These are phyloP conservation scores for Brachionus calyciflorus DNA, from an alignment of 1,140 invertebrate species.

Conservation along the genomic window DNA sequence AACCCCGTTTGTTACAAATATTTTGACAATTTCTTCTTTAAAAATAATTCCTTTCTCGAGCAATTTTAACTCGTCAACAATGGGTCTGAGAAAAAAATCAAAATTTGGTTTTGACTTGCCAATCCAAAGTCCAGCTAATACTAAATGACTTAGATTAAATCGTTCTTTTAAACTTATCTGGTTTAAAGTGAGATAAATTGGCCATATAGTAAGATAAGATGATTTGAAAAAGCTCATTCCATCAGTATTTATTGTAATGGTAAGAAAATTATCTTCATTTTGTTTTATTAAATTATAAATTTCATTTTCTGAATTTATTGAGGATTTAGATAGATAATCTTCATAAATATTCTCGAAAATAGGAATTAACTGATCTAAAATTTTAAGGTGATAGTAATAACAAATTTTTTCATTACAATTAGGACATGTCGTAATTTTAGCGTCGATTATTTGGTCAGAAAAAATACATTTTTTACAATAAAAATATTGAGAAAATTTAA, in stretches of 20 bases:
- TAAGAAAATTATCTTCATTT: background rate
- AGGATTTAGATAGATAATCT: too few relatives aligned
- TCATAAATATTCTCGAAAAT: too few relatives aligned
- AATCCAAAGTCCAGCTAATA: background rate
- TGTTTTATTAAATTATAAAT: background rate
- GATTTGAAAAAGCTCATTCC: background rate
- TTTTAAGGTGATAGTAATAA: background rate
- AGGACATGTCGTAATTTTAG: background rate
- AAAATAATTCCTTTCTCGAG: background rate
- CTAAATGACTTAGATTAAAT: background rate
- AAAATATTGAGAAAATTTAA: background rate
- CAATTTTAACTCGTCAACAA: background rate
- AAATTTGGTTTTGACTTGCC: background rate
- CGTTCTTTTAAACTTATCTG: background rate
- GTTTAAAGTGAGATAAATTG: constrained; percentile 1
- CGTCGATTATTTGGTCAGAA: background rate
- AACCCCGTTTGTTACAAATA: background rate
- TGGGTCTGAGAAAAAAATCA: background rate
- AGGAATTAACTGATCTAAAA: background rate
- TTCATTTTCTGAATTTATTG: too few relatives aligned
- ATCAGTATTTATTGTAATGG: background rate
- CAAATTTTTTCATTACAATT: background rate
- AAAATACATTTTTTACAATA: background rate
- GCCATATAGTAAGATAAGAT: background rate
- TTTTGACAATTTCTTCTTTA: background rate